Evolutionary conservation across 2,888 invertebrate species (phyloP).

Genomic region (Sepioteuthis lessoniana): DNA sequence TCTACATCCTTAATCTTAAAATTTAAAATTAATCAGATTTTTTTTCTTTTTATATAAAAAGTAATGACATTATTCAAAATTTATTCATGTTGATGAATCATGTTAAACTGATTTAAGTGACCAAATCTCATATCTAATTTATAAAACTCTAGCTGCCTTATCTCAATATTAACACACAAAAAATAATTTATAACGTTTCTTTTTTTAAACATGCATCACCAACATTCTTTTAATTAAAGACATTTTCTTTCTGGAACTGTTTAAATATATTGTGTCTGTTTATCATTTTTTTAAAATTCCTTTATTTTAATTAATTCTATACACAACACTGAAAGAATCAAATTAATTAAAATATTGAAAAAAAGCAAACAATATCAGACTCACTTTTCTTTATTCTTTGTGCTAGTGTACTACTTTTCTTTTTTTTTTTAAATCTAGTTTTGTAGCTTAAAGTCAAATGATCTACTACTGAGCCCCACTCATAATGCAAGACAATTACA

Average conservation of each 20-base stretch:
- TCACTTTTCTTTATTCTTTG: background rate
- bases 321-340: background rate
- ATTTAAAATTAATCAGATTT: no score
- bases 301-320: background rate
- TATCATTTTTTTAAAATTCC: background rate
- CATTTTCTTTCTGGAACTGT: no score
- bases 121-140: background rate
- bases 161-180: background rate
- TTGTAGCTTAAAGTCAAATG: background rate
- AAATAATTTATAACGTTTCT: background rate
- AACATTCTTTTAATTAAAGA: background rate
- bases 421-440: background rate
- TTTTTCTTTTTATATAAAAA: no score
- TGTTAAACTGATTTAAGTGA: background rate
- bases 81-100: background rate
- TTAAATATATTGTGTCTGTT: background rate
- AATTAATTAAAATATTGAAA: background rate
- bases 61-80: background rate
- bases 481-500: background rate
- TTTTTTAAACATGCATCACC: no score
- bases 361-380: background rate
- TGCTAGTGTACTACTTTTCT: background rate
- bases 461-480: background rate
- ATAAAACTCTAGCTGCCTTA: background rate
- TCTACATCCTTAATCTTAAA: no score